Evolutionary conservation across 2,113 vertebrate genomes (phyloP).

Genomic region (Lepisosteus oculatus): DNA sequence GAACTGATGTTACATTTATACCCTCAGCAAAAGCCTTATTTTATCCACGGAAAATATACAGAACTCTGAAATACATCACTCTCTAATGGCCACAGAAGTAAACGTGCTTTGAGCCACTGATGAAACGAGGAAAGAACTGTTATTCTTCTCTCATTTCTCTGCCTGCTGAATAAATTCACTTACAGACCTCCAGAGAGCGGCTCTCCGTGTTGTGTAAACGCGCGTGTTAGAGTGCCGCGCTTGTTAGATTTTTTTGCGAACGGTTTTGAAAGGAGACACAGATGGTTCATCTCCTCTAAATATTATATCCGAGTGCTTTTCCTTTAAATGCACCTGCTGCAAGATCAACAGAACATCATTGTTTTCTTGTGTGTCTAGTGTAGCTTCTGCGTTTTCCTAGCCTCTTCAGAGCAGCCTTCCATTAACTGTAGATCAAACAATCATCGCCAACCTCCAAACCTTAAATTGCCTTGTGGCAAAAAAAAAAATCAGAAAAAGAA

Average conservation of each 20-base stretch:
- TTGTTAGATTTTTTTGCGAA: constrained; percentile 19
- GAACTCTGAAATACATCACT: not conserved
- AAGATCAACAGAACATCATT: constrained; percentile 3
- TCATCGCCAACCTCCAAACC: constrained; percentile 9
- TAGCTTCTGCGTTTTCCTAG: constrained; percentile 30
- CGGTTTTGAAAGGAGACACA: constrained; percentile 33
- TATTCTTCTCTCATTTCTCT: not conserved
- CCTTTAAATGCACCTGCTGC: constrained; percentile 29
- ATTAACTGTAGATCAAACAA: constrained; percentile 16
- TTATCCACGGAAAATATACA: not conserved
- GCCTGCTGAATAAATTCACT: constrained; percentile 20
- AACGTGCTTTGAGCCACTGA: not conserved
- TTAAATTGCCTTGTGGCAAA: constrained; percentile 11
- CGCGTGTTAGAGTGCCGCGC: constrained; percentile 11
- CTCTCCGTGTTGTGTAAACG: constrained; percentile 8
- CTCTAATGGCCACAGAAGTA: not conserved
- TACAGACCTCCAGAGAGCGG: constrained; percentile 9
- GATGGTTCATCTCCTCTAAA: constrained; percentile 33
- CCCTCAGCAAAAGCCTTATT: not conserved
- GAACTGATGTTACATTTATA: not conserved
- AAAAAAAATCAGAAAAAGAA: not conserved
- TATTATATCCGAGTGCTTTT: constrained; percentile 19
- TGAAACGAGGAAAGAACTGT: not conserved
- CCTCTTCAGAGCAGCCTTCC: constrained; percentile 33
- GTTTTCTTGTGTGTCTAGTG: constrained; percentile 20